phyloP scores from a whole-genome alignment of 2,888 invertebrate genomes.

The Lasiommata megera region DNA sequence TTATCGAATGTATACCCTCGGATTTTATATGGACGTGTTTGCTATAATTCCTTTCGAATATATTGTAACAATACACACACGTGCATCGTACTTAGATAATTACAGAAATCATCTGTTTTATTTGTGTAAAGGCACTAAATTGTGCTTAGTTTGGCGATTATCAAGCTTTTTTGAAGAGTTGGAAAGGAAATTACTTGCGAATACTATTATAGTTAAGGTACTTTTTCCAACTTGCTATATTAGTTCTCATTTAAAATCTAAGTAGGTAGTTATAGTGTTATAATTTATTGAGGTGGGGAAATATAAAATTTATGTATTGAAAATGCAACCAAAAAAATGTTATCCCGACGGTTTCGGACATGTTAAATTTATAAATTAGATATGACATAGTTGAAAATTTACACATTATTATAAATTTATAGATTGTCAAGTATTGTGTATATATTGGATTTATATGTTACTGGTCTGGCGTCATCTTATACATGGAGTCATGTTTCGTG shows the following conservation, averaged over 20 bases:
- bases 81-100: conserved; percentile 56
- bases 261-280: too few relatives aligned
- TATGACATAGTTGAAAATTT: neutral
- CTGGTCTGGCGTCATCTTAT: conserved; percentile 77
- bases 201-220: conserved; percentile 66
- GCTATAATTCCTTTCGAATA: conserved; percentile 75
- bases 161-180: conserved; percentile 68
- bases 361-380: too few relatives aligned
- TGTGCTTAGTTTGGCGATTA: conserved; percentile 75
- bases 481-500: conserved; percentile 75
- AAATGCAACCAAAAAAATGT: too few relatives aligned
- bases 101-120: conserved; percentile 68
- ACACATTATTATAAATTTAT: conserved; percentile 4
- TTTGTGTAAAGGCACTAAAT: conserved; percentile 75
- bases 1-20: conserved; percentile 67
- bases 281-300: too few relatives aligned
- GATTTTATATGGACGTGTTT: conserved; percentile 75
- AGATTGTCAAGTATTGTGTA: conserved; percentile 70
- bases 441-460: conserved; percentile 70
- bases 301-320: too few relatives aligned
- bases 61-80: conserved; percentile 62
- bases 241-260: neutral
- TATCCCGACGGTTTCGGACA: too few relatives aligned
- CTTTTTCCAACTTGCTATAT: neutral
- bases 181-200: conserved; percentile 63